These are phyloP conservation scores for Cecidostiba fungosa DNA, from an alignment of 2,888 invertebrate genomes.

Conservation along the genomic window DNA sequence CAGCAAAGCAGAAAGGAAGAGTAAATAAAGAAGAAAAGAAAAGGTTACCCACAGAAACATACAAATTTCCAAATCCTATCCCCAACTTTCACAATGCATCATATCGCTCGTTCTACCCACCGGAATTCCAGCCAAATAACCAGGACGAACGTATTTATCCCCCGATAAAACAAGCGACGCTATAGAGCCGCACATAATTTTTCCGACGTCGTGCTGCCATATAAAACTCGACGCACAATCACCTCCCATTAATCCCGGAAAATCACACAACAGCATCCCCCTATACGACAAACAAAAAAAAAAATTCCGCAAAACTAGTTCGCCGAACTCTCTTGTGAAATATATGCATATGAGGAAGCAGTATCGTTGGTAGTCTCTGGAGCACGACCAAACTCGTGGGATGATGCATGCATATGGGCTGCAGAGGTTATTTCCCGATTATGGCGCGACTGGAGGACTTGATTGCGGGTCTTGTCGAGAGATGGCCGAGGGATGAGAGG, in stretches of 20 bases:
- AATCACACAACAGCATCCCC: not conserved
- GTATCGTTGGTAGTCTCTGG: not conserved
- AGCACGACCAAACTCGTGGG: not conserved
- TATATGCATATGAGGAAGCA: not conserved
- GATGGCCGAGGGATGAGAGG: not conserved
- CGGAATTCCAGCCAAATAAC: not conserved
- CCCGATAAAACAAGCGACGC: not conserved
- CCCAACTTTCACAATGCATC: not conserved
- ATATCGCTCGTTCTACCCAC: not conserved
- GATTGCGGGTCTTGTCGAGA: conserved; percentile 12
- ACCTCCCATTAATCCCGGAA: not conserved
- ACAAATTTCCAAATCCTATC: not conserved
- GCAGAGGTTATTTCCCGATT: conserved; percentile 3
- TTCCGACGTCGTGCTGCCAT: not conserved
- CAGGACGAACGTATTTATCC: not conserved
- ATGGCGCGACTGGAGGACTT: not conserved
- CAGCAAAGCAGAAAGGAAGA: no score
- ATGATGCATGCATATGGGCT: conserved; percentile 4
- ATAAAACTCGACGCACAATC: not conserved
- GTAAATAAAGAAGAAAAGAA: not conserved
- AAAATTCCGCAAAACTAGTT: not conserved
- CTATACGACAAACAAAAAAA: not conserved
- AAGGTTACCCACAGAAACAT: no score
- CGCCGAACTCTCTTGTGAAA: not conserved
- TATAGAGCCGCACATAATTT: not conserved